phyloP scores from a whole-genome alignment of 2,888 invertebrate genomes.

The Coelopa pilipes region DNA sequence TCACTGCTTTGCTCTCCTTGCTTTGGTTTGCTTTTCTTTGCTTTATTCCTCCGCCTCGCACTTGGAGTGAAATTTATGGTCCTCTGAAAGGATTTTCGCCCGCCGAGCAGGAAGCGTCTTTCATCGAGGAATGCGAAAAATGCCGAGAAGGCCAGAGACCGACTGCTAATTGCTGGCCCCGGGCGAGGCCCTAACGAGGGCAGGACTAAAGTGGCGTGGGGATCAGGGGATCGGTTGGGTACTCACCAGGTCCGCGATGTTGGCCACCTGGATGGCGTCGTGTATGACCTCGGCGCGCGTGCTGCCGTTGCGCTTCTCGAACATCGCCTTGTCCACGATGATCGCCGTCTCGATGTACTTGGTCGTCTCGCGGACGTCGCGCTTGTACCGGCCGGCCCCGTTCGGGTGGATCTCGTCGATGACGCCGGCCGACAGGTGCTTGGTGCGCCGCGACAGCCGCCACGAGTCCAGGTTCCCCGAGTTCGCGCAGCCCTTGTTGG shows the following conservation, averaged over 20 bases:
- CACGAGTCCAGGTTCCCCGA: slow-evolving; percentile 77
- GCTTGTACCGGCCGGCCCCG: slow-evolving; percentile 68
- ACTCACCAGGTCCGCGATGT: slow-evolving; percentile 96
- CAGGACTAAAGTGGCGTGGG: no score
- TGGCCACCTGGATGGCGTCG: slow-evolving; percentile 96
- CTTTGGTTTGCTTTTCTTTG: background rate
- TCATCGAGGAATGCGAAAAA: no score
- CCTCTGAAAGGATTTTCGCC: no score
- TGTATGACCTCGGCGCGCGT: slow-evolving; percentile 89
- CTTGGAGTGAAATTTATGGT: no score
- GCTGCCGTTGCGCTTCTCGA: slow-evolving; percentile 90
- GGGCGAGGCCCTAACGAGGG: no score
- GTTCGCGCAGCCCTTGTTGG: slow-evolving; percentile 92
- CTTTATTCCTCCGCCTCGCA: background rate
- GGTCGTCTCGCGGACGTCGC: slow-evolving; percentile 89
- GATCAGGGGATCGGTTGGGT: background rate
- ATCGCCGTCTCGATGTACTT: slow-evolving; percentile 97
- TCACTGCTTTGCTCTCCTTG: no score
- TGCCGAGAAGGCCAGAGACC: no score
- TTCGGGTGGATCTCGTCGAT: slow-evolving; percentile 64
- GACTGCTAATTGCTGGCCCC: no score
- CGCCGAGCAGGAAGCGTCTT: no score
- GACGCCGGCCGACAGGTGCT: slow-evolving; percentile 69
- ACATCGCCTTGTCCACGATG: slow-evolving; percentile 96
- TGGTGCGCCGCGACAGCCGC: slow-evolving; percentile 74